Conservation (phyloP, 2,888 invertebrate genomes). For the Syrista parreyssii region DNA sequence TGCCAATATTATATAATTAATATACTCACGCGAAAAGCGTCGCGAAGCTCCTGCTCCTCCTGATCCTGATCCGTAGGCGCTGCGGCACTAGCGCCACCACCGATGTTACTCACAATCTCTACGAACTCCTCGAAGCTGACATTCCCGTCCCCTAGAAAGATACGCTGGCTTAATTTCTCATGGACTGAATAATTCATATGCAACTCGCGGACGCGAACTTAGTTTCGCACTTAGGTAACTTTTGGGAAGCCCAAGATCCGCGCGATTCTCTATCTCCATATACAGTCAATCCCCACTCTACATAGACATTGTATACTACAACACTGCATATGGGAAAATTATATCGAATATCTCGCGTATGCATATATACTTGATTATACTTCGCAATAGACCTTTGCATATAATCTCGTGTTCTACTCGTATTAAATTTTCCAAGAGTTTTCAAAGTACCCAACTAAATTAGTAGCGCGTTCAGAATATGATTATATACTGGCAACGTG, state of each 20-base stretch:
- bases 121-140: constrained; percentile 92
- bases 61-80: constrained; percentile 82
- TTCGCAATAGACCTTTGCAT: neutral
- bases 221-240: neutral
- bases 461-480: neutral
- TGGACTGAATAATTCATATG: neutral
- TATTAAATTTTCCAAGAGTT: neutral
- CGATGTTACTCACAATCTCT: constrained; percentile 82
- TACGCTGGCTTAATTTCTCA: neutral
- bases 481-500: neutral
- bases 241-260: neutral
- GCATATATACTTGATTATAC: neutral
- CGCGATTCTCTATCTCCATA: neutral
- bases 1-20: neutral
- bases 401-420: neutral
- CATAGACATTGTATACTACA: neutral
- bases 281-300: neutral
- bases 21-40: constrained; percentile 81
- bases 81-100: constrained; percentile 72
- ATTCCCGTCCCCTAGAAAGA: constrained; percentile 80
- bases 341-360: neutral
- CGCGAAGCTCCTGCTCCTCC: constrained; percentile 84
- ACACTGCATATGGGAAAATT: neutral
- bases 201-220: neutral
- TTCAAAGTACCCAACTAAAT: neutral